These are phyloP conservation scores for Tortricodes alternella DNA, from an alignment of 2,888 invertebrate species.

Conservation along the genomic window DNA sequence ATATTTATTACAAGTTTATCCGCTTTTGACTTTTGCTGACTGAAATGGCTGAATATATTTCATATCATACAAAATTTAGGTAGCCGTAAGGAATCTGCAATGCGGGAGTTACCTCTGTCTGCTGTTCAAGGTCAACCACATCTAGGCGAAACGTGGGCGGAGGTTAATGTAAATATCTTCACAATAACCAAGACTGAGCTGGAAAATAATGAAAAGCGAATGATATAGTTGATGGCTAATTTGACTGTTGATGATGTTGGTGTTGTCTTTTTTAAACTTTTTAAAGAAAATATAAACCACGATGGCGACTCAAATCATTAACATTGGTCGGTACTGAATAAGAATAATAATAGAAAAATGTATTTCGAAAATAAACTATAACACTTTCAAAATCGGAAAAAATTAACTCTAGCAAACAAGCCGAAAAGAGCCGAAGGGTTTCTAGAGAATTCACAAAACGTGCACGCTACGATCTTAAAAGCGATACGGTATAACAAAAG, in stretches of 20 bases:
- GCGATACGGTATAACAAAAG: conserved; percentile 72
- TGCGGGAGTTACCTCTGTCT: conserved; percentile 26
- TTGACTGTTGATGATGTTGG: too few species aligned
- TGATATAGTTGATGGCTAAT: too few species aligned
- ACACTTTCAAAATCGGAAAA: too few species aligned
- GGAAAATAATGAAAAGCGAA: background rate
- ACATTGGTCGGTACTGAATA: too few species aligned
- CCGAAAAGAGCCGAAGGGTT: conserved; percentile 41
- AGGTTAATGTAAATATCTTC: conserved; percentile 18
- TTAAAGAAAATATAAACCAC: too few species aligned
- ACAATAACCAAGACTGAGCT: background rate
- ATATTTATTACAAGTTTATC: background rate
- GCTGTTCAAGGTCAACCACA: conserved; percentile 21
- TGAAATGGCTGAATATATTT: background rate
- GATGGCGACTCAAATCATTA: too few species aligned
- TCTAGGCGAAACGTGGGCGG: conserved; percentile 23
- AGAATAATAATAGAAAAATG: too few species aligned
- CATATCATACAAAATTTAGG: conserved; percentile 24
- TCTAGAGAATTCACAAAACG: conserved; percentile 43
- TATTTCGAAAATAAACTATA: too few species aligned
- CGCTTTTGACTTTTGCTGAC: background rate
- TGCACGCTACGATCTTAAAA: conserved; percentile 47
- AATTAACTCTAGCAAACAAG: conserved; percentile 23
- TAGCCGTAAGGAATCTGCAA: conserved; percentile 27
- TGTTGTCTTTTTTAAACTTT: too few species aligned